Base-by-base conservation (phyloP, 2,113 vertebrate genomes). In the Neofelis nebulosa region DNA sequence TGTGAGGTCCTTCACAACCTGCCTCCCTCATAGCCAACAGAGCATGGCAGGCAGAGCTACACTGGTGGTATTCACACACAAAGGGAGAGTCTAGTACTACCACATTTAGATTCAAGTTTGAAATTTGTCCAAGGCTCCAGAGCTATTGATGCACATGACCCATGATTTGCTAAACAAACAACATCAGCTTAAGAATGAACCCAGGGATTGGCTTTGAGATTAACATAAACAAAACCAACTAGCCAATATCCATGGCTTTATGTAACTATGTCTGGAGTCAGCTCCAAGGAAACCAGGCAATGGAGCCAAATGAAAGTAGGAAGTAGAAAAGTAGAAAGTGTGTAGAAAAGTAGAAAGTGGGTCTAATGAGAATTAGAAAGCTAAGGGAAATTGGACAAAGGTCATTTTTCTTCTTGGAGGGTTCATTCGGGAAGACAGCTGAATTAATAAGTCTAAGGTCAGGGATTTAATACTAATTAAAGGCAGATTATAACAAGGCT, bases 391-490 rank as follows among this genome's bases (percentile, higher is more conserved):
- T 23, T 87, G 18, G 65, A 7, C 38, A 91, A 92, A 61, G 27
- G 25, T 23, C 15, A 94, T 92, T 21, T 89, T 96, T 89, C 8
- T 88, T 92, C 74, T 83, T 94, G n/a, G 50, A 88, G 33, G 71
- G 38, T 21, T 93, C 25, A 89, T 15, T 94, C 10, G 90, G 82
- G 11, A 95, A 65, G 14, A 89, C 45, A 92, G 13, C 14, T 94
- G 73, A 94, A 3, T 2, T 93, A 4, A 41, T 4, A 90, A 71
- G 7, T 92, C 38, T 79, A 82, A 76, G 71, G 4, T 76, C 19
- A 94, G 45, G 21, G 41, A 82, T 79, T 94, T 86, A 91, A 94
- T 13, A 88, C 4, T 13, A 90, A 83, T 91, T 79, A 95, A 92
- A 94, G 29, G 8, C 33, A 82, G 41, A 41, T 9, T 76, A 89